Base-by-base conservation (phyloP, 2,113 vertebrate species). In the Leptobrachium ailaonicum region DNA sequence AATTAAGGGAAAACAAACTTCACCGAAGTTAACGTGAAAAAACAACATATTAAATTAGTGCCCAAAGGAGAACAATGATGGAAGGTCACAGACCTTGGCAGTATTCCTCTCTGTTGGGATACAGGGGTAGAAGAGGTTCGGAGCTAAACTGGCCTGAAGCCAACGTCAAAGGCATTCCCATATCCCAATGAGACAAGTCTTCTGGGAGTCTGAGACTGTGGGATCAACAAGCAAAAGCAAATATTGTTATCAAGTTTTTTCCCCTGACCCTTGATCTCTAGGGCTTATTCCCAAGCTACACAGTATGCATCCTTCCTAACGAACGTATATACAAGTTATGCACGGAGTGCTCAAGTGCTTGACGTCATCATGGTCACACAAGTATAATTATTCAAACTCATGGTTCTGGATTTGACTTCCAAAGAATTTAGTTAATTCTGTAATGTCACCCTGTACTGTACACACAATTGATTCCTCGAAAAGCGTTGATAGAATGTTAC, bases 81-180 rank as follows among this genome's bases (percentile, higher is more conserved):
- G 56, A 12, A 14, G 13, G 56, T 60, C 56, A 60, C 56, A 60
- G 56, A 3, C 56, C 56, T 60, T 60, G 56, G 56, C 56, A 60
- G 3, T 60, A 7, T 60, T 3, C 9, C 56, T 60, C 10, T 60
- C 56, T 10, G 13, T 11, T 60, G 3, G 41, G 3, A 41, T n/a
- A 20, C 32, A 47, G 50, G 41, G 58, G 42, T n/a, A 42, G 32
- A 12, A 42, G 45, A 54, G 4, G 9, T 66, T 42, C n/a, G 12
- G 9, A 66, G 41, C 14, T 73, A 50, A 71, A 64, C 40, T 64
- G 62, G 10, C 2, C 62, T 32, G 5, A 9, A 79, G 41, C 62
- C 69, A 73, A 56, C 53, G 60, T 66, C 60, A 41, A 42, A 66
- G 69, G 69, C 64, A 66, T 71, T 80, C 53, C 44, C 68, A 10